Evolutionary conservation across 2,113 vertebrate genomes (phyloP).

Genomic region (Ictalurus punctatus): DNA sequence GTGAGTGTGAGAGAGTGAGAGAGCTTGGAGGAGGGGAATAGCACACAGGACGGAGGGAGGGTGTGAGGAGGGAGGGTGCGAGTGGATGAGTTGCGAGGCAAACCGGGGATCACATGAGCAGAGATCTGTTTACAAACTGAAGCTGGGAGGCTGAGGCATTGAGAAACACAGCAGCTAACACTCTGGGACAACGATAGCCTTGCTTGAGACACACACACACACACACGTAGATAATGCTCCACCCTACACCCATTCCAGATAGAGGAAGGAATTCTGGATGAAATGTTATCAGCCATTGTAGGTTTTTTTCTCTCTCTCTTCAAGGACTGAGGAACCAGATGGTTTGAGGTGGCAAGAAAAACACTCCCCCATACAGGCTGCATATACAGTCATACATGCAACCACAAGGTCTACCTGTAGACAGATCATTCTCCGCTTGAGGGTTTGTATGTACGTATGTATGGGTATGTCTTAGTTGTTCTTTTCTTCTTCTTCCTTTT

Average conservation of each 20-base stretch:
- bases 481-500: conserved; percentile 48
- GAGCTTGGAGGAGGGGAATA: conserved; percentile 50
- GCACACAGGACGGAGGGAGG: conserved; percentile 65
- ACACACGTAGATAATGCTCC: conserved; percentile 22
- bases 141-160: conserved; percentile 62
- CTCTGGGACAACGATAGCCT: conserved; percentile 21
- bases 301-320: not conserved
- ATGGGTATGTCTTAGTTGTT: conserved; percentile 52
- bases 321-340: conserved; percentile 52
- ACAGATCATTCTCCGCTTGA: conserved; percentile 57
- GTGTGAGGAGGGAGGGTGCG: conserved; percentile 38
- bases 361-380: conserved; percentile 49
- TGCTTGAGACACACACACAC: conserved; percentile 1
- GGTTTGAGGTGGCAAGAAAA: conserved; percentile 55
- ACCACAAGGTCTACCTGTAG: conserved; percentile 55
- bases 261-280: conserved; percentile 33
- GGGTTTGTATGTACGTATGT: conserved; percentile 47
- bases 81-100: conserved; percentile 77
- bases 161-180: conserved; percentile 41
- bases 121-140: conserved; percentile 83
- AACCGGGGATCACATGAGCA: conserved; percentile 80
- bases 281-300: not conserved
- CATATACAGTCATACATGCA: conserved; percentile 57
- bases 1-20: conserved; percentile 19
- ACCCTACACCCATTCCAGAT: conserved; percentile 9